Conservation (phyloP, 2,797 vertebrate species). For the Rallus crepitans region DNA sequence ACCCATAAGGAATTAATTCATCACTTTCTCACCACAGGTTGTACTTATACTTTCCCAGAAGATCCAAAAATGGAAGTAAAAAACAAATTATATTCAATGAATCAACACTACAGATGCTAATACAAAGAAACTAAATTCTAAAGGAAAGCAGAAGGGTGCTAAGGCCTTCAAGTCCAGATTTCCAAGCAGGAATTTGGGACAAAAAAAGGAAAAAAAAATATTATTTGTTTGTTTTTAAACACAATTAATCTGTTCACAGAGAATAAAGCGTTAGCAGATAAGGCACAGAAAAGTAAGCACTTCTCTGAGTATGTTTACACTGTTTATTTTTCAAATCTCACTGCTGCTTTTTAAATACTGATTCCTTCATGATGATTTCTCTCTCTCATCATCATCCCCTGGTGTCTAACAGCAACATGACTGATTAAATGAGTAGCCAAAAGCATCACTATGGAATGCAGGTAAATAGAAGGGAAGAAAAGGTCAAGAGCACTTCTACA, state of each 20-base stretch:
- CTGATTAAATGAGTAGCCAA: not conserved
- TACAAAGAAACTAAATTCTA: not conserved
- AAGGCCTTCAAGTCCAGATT: not conserved
- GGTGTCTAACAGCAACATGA: not conserved
- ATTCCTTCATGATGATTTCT: not conserved
- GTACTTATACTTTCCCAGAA: not conserved
- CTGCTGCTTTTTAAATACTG: not conserved
- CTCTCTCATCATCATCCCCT: not conserved
- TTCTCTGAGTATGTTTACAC: not conserved
- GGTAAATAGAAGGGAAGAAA: not conserved
- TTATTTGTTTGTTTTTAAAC: not conserved
- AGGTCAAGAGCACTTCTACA: not conserved
- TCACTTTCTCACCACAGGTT: not conserved
- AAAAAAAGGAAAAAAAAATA: rapidly evolving
- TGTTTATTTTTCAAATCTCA: not conserved
- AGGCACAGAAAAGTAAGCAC: not conserved
- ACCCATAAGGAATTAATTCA: not conserved
- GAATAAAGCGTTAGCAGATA: not conserved
- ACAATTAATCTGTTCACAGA: not conserved
- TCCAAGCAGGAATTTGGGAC: not conserved
- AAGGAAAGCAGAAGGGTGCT: not conserved
- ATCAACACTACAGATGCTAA: not conserved
- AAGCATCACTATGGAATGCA: not conserved
- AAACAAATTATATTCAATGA: not conserved
- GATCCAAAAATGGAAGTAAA: not conserved